Evolutionary conservation across 2,888 invertebrate genomes (phyloP).

Genomic region (Caenorhabditis parvicauda): DNA sequence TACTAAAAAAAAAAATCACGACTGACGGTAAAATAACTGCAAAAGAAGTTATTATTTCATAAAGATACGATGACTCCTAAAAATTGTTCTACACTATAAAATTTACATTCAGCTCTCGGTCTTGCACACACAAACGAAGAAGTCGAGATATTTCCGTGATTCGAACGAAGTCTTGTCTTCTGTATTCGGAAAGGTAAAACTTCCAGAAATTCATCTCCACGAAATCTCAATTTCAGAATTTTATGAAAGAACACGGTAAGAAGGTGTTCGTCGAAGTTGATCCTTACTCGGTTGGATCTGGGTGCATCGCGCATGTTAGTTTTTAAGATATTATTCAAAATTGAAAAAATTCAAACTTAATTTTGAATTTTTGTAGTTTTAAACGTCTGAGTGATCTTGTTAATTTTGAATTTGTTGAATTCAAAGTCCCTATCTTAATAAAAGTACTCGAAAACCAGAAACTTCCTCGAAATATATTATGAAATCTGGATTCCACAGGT

Average conservation of each 20-base stretch:
- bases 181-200: slow-evolving; percentile 47
- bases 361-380: background rate
- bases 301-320: slow-evolving; percentile 67
- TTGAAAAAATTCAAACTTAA: background rate
- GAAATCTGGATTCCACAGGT: too few species aligned
- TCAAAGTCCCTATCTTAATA: background rate
- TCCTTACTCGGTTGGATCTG: slow-evolving; percentile 66
- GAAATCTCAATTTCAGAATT: slow-evolving; percentile 3
- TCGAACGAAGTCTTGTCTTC: slow-evolving; percentile 29
- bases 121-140: slow-evolving; percentile 47
- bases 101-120: slow-evolving; percentile 34
- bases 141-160: slow-evolving; percentile 38
- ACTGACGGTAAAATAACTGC: too few species aligned
- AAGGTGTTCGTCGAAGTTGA: slow-evolving; percentile 63
- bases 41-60: too few species aligned
- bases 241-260: slow-evolving; percentile 16
- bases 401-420: background rate
- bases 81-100: background rate
- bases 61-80: background rate
- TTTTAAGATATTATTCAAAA: background rate
- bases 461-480: background rate
- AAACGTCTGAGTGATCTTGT: too few species aligned
- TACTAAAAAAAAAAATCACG: background rate
- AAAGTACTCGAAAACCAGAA: background rate
- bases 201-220: background rate